Base-by-base conservation (phyloP, 1,140 invertebrate species). In the Geopemphigus sp. region DNA sequence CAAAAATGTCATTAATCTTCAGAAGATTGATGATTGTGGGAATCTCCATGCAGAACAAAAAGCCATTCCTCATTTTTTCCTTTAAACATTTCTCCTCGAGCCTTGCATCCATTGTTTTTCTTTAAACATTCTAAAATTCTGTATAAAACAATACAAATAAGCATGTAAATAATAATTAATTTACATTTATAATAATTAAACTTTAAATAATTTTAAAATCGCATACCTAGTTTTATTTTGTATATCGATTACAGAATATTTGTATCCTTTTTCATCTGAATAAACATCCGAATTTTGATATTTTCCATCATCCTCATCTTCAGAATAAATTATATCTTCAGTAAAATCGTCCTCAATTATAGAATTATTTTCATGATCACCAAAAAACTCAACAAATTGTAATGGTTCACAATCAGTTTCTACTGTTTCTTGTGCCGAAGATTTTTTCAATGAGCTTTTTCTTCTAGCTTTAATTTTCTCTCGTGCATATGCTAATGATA, bases 401-500 rank as follows among this genome's bases (percentile, higher is more conserved):
- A 78, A 78, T 26, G 74, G 74, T 63, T 78, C 74, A 78, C 74
- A 63, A 12, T 5, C 15, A 17, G 19, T 59, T 76, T 57, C 54
- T 47, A 61, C 11, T 47, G 15, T 50, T 76, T 78, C 57, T 19
- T 26, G 22, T n/a, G 57, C 8, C 61, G 14, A 19, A 24, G 26
- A 15, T 78, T 78, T 78, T 78, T 78, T 78, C 11, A 78, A 50
- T 63, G 22, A 24, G 50, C 57, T 63, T 78, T 78, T 78, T 50
- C 74, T 59, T 19, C 74, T 59, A 47, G 74, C 74, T 78, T 78
- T 78, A 19, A 78, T 78, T 61, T 78, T 78, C 5, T 78, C 74
- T 5, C 74, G 74, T 47, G 74, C 74, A n/a, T 78, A 78, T 19
- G 57, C 6, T 63, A 78, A 63, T 26, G 74, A 19, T 19, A 78